Conservation (phyloP, 2,797 vertebrate species). For the Arvicola amphibius region DNA sequence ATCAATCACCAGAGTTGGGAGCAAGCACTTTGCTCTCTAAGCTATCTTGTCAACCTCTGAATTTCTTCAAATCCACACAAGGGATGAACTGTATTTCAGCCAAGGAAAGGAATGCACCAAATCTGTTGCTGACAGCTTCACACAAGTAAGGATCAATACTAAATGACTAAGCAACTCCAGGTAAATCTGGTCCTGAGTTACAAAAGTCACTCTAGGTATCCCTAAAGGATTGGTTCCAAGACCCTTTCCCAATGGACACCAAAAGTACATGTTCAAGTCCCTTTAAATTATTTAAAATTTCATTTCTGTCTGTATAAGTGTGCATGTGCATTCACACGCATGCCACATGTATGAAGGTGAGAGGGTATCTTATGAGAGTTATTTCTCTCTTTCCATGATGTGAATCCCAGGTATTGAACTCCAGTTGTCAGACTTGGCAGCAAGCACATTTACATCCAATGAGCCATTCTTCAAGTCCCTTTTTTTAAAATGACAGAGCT, state of each 20-base stretch:
- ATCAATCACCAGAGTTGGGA: background rate
- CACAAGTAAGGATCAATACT: background rate
- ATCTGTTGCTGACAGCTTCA: conserved; percentile 12
- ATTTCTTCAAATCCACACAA: conserved; percentile 40
- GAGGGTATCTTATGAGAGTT: background rate
- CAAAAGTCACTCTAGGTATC: background rate
- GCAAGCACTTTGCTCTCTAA: background rate
- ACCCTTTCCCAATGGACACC: background rate
- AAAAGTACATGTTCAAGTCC: background rate
- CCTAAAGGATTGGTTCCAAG: background rate
- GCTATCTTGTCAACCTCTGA: background rate
- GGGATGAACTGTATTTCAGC: conserved; percentile 22
- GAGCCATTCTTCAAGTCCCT: background rate
- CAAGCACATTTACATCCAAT: background rate
- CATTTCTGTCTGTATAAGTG: background rate
- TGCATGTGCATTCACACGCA: too few relatives aligned
- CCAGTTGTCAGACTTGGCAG: background rate
- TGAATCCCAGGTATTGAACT: background rate
- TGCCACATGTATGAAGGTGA: background rate
- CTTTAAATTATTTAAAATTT: background rate
- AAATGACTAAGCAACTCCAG: background rate
- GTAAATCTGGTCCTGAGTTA: background rate
- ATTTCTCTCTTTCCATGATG: background rate
- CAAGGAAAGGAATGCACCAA: conserved; percentile 36
- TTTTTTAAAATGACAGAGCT: background rate